Evolutionary conservation across 2,113 vertebrate species (phyloP).

Genomic region (Hemibagrus wyckioides): DNA sequence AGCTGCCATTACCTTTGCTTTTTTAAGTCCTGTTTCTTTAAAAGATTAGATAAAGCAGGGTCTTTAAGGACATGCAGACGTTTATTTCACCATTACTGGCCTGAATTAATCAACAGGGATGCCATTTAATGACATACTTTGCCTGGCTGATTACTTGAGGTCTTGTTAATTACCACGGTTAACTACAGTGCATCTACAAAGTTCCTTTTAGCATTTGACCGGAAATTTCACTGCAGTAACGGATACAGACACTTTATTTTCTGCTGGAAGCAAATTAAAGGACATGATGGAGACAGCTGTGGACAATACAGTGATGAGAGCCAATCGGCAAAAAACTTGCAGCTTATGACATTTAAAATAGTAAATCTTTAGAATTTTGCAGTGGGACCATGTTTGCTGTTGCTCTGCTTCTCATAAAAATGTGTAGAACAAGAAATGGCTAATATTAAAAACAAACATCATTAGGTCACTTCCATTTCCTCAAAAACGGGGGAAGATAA

Average conservation of each 20-base stretch:
- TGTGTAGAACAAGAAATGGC: slow-evolving; percentile 54
- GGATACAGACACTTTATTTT: slow-evolving; percentile 63
- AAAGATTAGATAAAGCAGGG: slow-evolving; percentile 73
- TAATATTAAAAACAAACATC: slow-evolving; percentile 64
- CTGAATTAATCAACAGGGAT: slow-evolving; percentile 87
- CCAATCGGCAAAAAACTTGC: neutral
- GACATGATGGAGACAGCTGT: slow-evolving; percentile 73
- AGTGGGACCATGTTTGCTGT: slow-evolving; percentile 50
- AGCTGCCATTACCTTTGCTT: neutral
- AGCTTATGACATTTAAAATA: slow-evolving; percentile 64
- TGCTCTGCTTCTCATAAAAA: slow-evolving; percentile 5
- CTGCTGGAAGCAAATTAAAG: slow-evolving; percentile 71
- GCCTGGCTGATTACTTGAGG: slow-evolving; percentile 83
- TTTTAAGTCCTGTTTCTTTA: slow-evolving; percentile 74
- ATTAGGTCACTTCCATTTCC: slow-evolving; percentile 67
- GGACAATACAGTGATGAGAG: slow-evolving; percentile 52
- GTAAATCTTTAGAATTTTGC: slow-evolving; percentile 55
- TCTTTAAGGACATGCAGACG: slow-evolving; percentile 81
- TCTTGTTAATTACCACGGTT: slow-evolving; percentile 84
- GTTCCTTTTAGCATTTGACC: slow-evolving; percentile 68
- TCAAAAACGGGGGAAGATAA: slow-evolving; percentile 51
- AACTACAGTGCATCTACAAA: slow-evolving; percentile 74
- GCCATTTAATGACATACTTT: slow-evolving; percentile 84
- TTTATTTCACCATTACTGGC: slow-evolving; percentile 79
- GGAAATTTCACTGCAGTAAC: slow-evolving; percentile 64